These are phyloP conservation scores for Lasioglossum figueresi DNA, from an alignment of 2,888 invertebrate species.

Conservation along the genomic window DNA sequence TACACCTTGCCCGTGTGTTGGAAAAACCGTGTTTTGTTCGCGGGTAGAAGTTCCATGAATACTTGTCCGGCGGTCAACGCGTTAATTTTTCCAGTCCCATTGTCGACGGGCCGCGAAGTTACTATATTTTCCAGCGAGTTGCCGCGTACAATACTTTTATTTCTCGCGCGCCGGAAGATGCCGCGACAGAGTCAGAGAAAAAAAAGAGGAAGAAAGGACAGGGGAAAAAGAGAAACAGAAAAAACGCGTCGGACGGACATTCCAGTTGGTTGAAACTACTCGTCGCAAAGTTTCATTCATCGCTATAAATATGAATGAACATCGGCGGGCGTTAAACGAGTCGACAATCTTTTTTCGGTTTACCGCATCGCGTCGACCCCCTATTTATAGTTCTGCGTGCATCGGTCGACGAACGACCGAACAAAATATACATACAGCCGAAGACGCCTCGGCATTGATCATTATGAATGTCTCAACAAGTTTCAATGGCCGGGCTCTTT, in stretches of 20 bases:
- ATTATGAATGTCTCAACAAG: neutral
- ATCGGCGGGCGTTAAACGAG: conserved; percentile 49
- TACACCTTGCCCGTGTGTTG: neutral
- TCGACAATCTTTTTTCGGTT: conserved; percentile 57
- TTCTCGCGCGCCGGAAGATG: neutral
- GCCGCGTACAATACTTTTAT: conserved; percentile 14
- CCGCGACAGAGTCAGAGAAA: neutral
- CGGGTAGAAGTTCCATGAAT: neutral
- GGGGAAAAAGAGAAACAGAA: neutral
- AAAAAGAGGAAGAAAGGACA: neutral
- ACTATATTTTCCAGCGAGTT: conserved; percentile 10
- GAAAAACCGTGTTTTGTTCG: neutral
- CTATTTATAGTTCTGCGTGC: conserved; percentile 28
- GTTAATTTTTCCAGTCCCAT: conserved; percentile 7
- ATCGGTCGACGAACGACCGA: conserved; percentile 23
- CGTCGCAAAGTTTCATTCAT: conserved; percentile 63
- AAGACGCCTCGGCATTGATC: neutral
- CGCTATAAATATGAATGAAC: conserved; percentile 68
- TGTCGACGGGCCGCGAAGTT: neutral
- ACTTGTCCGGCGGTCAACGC: neutral
- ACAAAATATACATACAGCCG: neutral
- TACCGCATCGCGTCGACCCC: conserved; percentile 23
- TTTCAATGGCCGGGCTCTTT: neutral
- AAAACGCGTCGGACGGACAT: conserved; percentile 17
- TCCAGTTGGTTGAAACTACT: conserved; percentile 27